phyloP scores from a whole-genome alignment of 2,888 invertebrate genomes.

The Atrina japonica region DNA sequence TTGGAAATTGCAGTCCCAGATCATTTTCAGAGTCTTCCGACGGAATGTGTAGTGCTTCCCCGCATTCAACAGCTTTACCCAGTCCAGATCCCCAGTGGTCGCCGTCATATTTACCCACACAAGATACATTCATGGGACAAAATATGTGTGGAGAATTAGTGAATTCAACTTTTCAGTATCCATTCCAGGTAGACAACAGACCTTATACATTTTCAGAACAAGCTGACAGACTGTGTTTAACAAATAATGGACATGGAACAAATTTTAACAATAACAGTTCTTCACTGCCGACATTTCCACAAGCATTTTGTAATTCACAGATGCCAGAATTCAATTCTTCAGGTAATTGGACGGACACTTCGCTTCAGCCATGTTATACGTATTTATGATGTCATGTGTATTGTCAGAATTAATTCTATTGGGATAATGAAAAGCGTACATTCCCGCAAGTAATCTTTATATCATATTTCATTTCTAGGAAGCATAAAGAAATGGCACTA shows the following conservation, averaged over 20 bases:
- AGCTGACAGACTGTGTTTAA: not conserved
- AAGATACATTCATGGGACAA: not conserved
- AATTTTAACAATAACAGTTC: constrained; percentile 33
- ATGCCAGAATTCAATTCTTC: not conserved
- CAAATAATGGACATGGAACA: not conserved
- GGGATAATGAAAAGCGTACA: no score
- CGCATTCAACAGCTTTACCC: constrained; percentile 21
- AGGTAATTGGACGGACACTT: constrained; percentile 28
- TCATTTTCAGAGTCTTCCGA: constrained; percentile 63
- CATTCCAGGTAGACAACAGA: constrained; percentile 11
- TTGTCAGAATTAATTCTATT: no score
- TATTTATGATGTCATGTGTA: constrained; percentile 51
- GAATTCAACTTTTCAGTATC: constrained; percentile 2
- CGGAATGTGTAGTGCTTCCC: constrained; percentile 45
- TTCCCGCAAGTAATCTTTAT: no score
- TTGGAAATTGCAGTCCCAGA: constrained; percentile 56
- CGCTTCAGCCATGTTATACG: constrained; percentile 52
- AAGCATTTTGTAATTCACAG: constrained; percentile 47
- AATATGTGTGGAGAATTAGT: constrained; percentile 15
- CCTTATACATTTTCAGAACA: constrained; percentile 31
- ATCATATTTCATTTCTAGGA: no score
- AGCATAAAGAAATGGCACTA: not conserved
- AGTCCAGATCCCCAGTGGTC: constrained; percentile 19
- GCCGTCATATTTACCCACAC: not conserved
- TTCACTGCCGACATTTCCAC: constrained; percentile 57